phyloP scores from a whole-genome alignment of 2,797 vertebrate species.

The Fratercula arctica region DNA sequence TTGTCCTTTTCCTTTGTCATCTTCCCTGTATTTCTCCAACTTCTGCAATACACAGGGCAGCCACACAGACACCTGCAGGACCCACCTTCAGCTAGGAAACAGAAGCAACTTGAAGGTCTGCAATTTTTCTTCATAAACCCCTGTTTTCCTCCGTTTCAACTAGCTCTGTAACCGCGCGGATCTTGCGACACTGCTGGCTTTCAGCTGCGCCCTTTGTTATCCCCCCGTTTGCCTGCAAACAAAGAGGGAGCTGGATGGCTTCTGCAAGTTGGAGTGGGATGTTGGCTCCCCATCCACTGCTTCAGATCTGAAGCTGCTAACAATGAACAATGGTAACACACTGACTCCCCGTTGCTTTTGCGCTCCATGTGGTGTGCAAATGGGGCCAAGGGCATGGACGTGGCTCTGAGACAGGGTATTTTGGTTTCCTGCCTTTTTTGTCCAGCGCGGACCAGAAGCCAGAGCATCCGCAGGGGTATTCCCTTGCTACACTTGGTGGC shows the following conservation, averaged over 20 bases:
- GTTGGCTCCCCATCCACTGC: neutral
- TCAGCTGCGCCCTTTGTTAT: conserved; percentile 26
- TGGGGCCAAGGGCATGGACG: conserved; percentile 3
- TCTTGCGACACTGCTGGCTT: conserved; percentile 29
- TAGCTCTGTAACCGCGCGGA: neutral
- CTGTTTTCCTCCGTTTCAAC: neutral
- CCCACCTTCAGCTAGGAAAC: conserved; percentile 23
- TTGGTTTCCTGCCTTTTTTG: conserved; percentile 65
- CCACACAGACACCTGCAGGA: neutral
- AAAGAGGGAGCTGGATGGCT: conserved; percentile 30
- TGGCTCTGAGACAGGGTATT: conserved; percentile 48
- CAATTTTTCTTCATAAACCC: neutral
- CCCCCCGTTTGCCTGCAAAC: neutral
- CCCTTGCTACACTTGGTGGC: conserved; percentile 17
- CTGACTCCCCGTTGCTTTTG: conserved; percentile 16
- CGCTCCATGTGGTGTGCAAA: neutral
- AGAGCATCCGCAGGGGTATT: conserved; percentile 38
- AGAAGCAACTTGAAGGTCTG: neutral
- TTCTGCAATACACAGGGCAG: neutral
- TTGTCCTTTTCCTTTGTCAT: neutral
- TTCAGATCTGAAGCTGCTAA: conserved; percentile 42
- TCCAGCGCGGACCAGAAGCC: neutral
- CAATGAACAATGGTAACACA: conserved; percentile 56
- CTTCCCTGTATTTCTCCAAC: neutral
- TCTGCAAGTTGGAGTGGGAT: neutral